Percentiles rank a stretch among this genome's conserved stretches.
phyloP scores from a whole-genome alignment of 2,888 invertebrate genomes.

The Ephialtes manifestator region DNA sequence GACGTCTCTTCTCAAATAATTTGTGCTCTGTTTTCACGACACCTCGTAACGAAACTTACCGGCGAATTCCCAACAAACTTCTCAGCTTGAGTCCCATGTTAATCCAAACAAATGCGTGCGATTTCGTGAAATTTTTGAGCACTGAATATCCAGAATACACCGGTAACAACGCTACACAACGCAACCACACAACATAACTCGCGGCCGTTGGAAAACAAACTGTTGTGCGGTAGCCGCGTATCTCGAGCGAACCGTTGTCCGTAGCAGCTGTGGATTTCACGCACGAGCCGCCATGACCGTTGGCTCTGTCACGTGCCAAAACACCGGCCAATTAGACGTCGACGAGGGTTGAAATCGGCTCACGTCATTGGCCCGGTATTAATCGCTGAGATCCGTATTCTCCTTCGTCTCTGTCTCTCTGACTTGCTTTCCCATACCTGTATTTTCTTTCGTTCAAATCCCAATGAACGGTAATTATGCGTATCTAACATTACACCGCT shows the following conservation, averaged over 20 bases:
- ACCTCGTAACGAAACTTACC: constrained; percentile 68
- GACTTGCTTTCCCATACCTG: not conserved
- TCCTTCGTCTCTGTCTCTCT: constrained; percentile 35
- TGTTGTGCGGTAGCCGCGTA: constrained; percentile 69
- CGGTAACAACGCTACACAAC: constrained; percentile 26
- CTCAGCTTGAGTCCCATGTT: constrained; percentile 71
- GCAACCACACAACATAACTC: constrained; percentile 51
- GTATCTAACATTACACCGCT: constrained; percentile 34
- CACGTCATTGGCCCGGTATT: constrained; percentile 42
- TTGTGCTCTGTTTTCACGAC: no score
- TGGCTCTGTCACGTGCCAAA: constrained; percentile 76
- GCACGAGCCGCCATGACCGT: constrained; percentile 75
- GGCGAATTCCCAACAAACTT: constrained; percentile 56
- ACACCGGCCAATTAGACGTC: constrained; percentile 63
- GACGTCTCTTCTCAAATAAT: not conserved
- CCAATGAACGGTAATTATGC: constrained; percentile 51
- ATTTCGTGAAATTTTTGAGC: constrained; percentile 10
- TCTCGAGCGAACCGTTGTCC: constrained; percentile 28
- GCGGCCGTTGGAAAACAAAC: constrained; percentile 69
- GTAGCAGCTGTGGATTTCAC: constrained; percentile 72
- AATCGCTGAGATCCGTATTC: constrained; percentile 1
- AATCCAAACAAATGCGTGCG: not conserved
- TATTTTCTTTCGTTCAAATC: constrained; percentile 14
- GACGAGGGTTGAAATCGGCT: constrained; percentile 43
- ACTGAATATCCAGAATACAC: constrained; percentile 19